Conservation (phyloP, 2,888 invertebrate species). For the Parasteatoda lunata region DNA sequence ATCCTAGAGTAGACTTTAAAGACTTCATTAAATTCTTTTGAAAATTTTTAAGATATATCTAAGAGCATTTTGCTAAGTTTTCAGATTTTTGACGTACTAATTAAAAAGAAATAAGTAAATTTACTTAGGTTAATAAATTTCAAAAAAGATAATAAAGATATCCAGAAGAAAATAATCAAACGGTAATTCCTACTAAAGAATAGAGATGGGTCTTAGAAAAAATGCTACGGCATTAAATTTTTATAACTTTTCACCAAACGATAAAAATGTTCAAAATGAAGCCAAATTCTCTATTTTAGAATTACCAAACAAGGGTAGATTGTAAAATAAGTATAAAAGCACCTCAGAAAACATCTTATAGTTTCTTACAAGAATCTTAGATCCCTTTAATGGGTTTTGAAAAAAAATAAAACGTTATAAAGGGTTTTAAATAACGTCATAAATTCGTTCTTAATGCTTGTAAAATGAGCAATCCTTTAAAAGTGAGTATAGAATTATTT, state of each 20-base stretch:
- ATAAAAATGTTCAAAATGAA: neutral
- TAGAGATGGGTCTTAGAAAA: neutral
- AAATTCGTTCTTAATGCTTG: slow-evolving; percentile 44
- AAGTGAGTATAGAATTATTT: slow-evolving; percentile 29
- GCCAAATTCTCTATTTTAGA: neutral
- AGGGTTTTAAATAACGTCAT: slow-evolving; percentile 50
- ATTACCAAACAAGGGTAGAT: neutral
- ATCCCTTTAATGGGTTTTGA: slow-evolving; percentile 41
- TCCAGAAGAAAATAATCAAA: neutral
- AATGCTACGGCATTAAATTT: neutral
- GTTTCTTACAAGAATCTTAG: slow-evolving; percentile 37
- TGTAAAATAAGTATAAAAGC: slow-evolving; percentile 22
- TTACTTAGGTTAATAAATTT: neutral
- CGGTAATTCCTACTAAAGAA: neutral
- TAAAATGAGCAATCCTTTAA: slow-evolving; percentile 27
- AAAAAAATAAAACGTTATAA: slow-evolving; percentile 31
- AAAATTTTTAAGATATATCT: no score
- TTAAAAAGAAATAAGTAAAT: neutral
- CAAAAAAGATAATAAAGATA: neutral
- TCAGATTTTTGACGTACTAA: neutral
- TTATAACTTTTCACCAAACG: neutral
- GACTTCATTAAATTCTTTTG: no score
- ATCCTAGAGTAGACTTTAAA: no score
- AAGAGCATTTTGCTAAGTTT: no score
- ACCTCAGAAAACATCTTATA: slow-evolving; percentile 25